Base-by-base conservation (phyloP, 2,888 invertebrate genomes). In the Calameuta filiformis region DNA sequence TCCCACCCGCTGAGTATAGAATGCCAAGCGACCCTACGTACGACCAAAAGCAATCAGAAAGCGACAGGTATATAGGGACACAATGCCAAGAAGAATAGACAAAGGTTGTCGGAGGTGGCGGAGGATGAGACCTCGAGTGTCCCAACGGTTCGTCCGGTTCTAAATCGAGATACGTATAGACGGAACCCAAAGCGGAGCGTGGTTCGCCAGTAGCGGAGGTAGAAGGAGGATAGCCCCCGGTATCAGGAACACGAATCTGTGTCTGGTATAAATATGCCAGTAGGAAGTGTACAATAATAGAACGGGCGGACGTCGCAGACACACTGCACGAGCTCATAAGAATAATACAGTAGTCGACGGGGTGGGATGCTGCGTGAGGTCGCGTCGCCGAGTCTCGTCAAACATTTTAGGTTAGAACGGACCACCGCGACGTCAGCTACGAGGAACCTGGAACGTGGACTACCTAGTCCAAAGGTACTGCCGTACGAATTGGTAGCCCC, bases 221-320 rank as follows among this genome's bases (percentile, higher is more conserved):
- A 77, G 79, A 79, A 80, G 79, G 79, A 79, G 77, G 80, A 69
- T 77, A 56, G 56, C 56, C 56, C 56, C 56, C 56, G 23, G 71
- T 71, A 81, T 79, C 81, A 84, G 81, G 84, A 85, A 83, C 82
- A 84, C 83, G 82, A 84, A 84, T 85, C 83, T 83, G 81, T 83
- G 37, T 34, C 35, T 74, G 74, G 74, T 86, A 87, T 88, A 88
- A 88, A 89, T 88, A 88, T 86, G 86, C 86, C 83, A 85, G 86
- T 84, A 88, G 89, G 88, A 89, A 89, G 87, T 88, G 81, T 85
- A 84, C 85, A 86, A 86, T 89, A 88, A 89, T 88, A 88, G 89
- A 87, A 85, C 85, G 82, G 81, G 79, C 80, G 75, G 77, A 79
- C 78, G 81, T 75, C 75, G 78, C 76, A 78, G 79, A n/a, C 35